phyloP scores from a whole-genome alignment of 2,888 invertebrate genomes.

The Lasioglossum villosulum region DNA sequence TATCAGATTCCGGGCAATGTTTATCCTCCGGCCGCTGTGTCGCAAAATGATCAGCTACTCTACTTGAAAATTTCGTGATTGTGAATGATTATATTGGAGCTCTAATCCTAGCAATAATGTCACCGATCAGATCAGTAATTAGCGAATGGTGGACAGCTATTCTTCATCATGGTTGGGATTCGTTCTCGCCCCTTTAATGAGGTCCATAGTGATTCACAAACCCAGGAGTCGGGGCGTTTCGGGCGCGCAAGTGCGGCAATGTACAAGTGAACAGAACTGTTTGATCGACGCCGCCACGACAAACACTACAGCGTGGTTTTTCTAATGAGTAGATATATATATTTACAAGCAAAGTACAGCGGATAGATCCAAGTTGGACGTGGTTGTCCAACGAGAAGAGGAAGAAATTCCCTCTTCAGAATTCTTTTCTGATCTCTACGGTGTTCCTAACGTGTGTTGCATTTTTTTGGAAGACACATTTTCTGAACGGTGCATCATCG shows the following conservation, averaged over 20 bases:
- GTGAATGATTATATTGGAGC: not conserved
- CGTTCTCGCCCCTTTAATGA: slow-evolving; percentile 83
- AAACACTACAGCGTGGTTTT: slow-evolving; percentile 77
- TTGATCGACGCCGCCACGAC: slow-evolving; percentile 72
- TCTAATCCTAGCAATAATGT: not conserved
- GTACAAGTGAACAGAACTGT: slow-evolving; percentile 72
- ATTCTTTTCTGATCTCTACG: not conserved
- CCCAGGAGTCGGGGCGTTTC: slow-evolving; percentile 81
- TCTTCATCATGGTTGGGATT: slow-evolving; percentile 72
- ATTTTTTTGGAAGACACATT: slow-evolving; percentile 92
- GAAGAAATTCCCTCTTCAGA: not conserved
- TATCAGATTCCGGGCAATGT: not conserved
- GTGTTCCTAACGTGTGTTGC: slow-evolving; percentile 41
- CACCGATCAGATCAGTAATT: not conserved
- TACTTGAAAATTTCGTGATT: not conserved
- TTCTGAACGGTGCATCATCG: slow-evolving; percentile 87
- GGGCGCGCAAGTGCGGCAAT: slow-evolving; percentile 75
- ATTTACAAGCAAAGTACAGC: slow-evolving; percentile 83
- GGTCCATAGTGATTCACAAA: slow-evolving; percentile 81
- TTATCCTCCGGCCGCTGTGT: slow-evolving; percentile 6
- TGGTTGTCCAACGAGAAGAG: slow-evolving; percentile 47
- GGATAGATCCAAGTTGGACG: slow-evolving; percentile 37
- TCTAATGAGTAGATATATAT: slow-evolving; percentile 66
- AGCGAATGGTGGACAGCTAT: not conserved
- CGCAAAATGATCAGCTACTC: not conserved